phyloP scores from a whole-genome alignment of 1,140 invertebrate genomes.

The Lamellibrachia luymesi region DNA sequence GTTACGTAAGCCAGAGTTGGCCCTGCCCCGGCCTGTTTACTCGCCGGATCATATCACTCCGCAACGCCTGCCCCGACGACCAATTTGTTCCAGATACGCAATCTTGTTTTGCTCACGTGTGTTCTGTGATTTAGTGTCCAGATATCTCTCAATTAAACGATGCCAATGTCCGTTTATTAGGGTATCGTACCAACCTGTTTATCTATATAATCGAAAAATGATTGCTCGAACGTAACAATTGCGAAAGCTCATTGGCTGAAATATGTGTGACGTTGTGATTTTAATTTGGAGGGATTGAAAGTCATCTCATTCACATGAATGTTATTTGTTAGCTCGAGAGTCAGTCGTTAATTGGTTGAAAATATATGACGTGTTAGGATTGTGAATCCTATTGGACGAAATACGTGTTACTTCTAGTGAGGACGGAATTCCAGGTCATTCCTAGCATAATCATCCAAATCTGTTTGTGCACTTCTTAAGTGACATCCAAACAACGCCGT shows the following conservation, averaged over 20 bases:
- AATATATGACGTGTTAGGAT: neutral
- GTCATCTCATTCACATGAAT: neutral
- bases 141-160: neutral
- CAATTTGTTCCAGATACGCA: neutral
- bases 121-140: neutral
- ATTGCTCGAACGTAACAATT: neutral
- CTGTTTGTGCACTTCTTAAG: neutral
- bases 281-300: neutral
- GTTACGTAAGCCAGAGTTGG: neutral
- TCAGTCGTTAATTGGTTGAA: neutral
- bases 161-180: neutral
- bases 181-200: neutral
- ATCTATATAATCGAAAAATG: neutral
- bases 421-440: neutral
- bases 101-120: neutral
- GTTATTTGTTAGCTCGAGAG: neutral
- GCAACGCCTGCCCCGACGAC: neutral
- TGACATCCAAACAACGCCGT: neutral
- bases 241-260: neutral
- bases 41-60: neutral
- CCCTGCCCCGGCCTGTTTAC: neutral
- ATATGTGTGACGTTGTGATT: neutral
- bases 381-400: neutral
- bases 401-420: neutral
- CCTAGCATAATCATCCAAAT: neutral